These are phyloP conservation scores for Thereva nobilitata DNA, from an alignment of 2,888 invertebrate genomes.

Conservation along the genomic window DNA sequence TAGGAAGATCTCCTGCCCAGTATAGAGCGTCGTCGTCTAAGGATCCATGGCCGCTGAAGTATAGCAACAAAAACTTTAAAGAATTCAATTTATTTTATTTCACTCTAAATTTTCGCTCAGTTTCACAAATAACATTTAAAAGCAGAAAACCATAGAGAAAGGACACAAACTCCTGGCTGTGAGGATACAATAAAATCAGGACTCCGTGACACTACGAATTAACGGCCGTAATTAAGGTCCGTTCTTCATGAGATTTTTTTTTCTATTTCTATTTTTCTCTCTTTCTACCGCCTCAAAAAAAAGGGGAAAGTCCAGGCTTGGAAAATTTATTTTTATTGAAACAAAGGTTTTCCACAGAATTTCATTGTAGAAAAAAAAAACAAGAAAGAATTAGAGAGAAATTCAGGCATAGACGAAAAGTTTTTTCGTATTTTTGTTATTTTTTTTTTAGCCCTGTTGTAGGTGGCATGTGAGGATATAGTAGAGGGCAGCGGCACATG, in stretches of 20 bases:
- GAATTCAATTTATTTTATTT: slow-evolving; percentile 36
- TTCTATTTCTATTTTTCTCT: slow-evolving; percentile 17
- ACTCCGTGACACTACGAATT: slow-evolving; percentile 39
- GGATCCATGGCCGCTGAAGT: no score
- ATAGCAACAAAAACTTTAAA: slow-evolving; percentile 21
- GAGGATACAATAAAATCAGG: slow-evolving; percentile 37
- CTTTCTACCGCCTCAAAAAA: not conserved
- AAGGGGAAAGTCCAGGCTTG: slow-evolving; percentile 35
- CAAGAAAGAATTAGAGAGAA: no score
- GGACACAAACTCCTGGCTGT: slow-evolving; percentile 23
- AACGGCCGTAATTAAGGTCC: slow-evolving; percentile 38
- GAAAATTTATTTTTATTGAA: slow-evolving; percentile 41
- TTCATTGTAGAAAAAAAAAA: not conserved
- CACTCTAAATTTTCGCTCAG: slow-evolving; percentile 34
- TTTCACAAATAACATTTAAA: slow-evolving; percentile 31
- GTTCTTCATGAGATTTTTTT: slow-evolving; percentile 19
- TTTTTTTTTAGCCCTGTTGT: no score
- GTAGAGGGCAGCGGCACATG: no score
- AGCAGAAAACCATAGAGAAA: slow-evolving; percentile 21
- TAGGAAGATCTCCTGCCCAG: no score
- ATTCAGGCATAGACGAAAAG: no score
- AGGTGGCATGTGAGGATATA: no score
- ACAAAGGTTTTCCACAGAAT: slow-evolving; percentile 24
- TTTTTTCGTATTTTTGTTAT: no score
- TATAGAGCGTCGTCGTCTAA: no score